These are phyloP conservation scores for Sebastes hopkinsi DNA, from an alignment of 2,797 vertebrate species.

Conservation along the genomic window DNA sequence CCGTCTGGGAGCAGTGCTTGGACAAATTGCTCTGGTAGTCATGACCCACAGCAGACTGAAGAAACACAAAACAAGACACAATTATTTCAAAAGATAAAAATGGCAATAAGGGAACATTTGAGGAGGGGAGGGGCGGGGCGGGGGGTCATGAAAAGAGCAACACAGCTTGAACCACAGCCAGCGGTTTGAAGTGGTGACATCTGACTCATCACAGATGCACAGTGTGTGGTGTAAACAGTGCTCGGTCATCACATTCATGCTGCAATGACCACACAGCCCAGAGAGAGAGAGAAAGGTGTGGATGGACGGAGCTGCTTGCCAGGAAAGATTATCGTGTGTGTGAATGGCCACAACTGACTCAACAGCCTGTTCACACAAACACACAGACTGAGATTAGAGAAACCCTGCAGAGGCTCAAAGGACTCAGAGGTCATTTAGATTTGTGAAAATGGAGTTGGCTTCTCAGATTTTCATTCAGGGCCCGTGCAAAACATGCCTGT, in stretches of 20 bases:
- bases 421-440: not conserved
- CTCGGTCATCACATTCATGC: slow-evolving; percentile 60
- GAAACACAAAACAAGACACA: not conserved
- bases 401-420: not conserved
- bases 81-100: not conserved
- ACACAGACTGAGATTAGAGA: not conserved
- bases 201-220: slow-evolving; percentile 36
- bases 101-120: not conserved
- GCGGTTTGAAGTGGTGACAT: slow-evolving; percentile 2
- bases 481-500: too few relatives aligned
- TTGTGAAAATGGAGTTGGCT: not conserved
- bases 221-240: slow-evolving; percentile 37
- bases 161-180: not conserved
- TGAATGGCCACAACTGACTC: not conserved
- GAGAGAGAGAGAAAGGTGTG: slow-evolving; percentile 12
- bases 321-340: slow-evolving; percentile 13
- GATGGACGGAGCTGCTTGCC: slow-evolving; percentile 6
- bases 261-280: not conserved
- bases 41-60: slow-evolving; percentile 93
- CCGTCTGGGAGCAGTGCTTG: slow-evolving; percentile 95
- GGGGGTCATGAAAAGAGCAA: not conserved
- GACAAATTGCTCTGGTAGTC: slow-evolving; percentile 93
- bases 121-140: not conserved
- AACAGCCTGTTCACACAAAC: slow-evolving; percentile 4
- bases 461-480: not conserved